Evolutionary conservation across 2,113 vertebrate species (phyloP), one percentile per base, ranked within the genome.

Genomic region (Tragelaphus strepsiceros): DNA sequence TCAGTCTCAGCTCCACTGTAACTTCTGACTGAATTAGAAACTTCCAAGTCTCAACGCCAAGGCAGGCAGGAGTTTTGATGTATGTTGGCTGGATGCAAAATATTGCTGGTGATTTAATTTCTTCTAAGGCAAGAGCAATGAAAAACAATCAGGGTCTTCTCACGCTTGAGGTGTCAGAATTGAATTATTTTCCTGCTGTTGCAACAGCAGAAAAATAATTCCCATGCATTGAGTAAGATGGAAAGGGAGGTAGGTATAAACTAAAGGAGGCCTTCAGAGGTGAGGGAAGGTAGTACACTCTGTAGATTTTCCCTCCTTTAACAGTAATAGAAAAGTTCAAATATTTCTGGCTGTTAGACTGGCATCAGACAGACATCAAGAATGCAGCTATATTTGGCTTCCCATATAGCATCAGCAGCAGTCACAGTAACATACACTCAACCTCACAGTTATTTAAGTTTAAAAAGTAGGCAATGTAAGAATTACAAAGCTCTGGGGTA

Each of bases 111-210:
- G 53, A 87, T 93, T 96, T 92, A 97, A 97, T 94, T 96, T 92
- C 96, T 82, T 90, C 32, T 87, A 35, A 89, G 53, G 62, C 88
- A 97, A 96, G 90, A 46, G 28, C 78, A 97, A 84, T 85, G 39
- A 71, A 98, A 98, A 96, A 93, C 90, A 94, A 92, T 91, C 84
- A 85, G 77, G 91, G 32, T 59, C 84, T 3, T 39, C n/a, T 80
- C 61, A 67, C 46, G n/a, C 28, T 61, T 81, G 28, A 92, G 95
- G 51, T 53, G 92, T 84, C 56, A 97, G 77, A 98, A 97, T 62
- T 95, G 85, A 46, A 91, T 54, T 92, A 92, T 91, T 97, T 93
- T 94, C 78, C 93, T 97, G 85, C 9, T 64, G 62, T 32, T 64
- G 61, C 14, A 96, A 81, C 78, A 95, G 32, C 49, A 98, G 97